phyloP scores from a whole-genome alignment of 1,140 invertebrate species.

The Scaptodrosophila lebanonensis region DNA sequence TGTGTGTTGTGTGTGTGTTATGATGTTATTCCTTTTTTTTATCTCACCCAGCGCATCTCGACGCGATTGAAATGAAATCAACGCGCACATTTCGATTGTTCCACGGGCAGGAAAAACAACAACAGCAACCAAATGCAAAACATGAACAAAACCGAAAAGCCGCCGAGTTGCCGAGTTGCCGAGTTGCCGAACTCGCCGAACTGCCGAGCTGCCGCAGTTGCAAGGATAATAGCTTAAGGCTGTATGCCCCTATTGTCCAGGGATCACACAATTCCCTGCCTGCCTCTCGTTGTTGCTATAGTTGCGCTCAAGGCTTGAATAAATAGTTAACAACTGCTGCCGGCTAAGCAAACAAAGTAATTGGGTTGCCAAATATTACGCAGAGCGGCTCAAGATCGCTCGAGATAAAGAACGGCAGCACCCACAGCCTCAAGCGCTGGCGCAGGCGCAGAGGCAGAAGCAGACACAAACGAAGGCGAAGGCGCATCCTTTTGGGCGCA shows the following conservation, averaged over 20 bases:
- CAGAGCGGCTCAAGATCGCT: slow-evolving; percentile 21
- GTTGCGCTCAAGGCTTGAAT: slow-evolving; percentile 48
- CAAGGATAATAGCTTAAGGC: slow-evolving; percentile 72
- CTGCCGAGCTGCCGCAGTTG: slow-evolving; percentile 29
- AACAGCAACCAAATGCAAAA: no score
- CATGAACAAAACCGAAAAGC: slow-evolving; percentile 26
- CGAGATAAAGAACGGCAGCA: slow-evolving; percentile 6
- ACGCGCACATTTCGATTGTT: no score
- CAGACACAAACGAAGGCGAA: no score
- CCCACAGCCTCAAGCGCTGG: slow-evolving; percentile 16
- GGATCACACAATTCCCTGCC: not conserved
- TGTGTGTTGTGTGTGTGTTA: no score
- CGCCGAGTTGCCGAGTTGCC: not conserved
- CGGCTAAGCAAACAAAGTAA: slow-evolving; percentile 66
- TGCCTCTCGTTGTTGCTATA: no score
- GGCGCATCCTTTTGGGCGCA: not conserved
- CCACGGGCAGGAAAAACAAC: no score
- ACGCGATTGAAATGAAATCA: no score
- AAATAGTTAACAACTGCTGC: slow-evolving; percentile 42
- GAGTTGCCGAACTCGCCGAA: slow-evolving; percentile 1
- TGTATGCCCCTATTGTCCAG: slow-evolving; percentile 60
- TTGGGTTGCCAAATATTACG: slow-evolving; percentile 70
- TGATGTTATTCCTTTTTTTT: no score
- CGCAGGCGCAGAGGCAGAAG: no score
- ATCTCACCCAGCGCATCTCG: no score